Conservation (phyloP, 2,797 vertebrate genomes). For the Enteromius mattozi region DNA sequence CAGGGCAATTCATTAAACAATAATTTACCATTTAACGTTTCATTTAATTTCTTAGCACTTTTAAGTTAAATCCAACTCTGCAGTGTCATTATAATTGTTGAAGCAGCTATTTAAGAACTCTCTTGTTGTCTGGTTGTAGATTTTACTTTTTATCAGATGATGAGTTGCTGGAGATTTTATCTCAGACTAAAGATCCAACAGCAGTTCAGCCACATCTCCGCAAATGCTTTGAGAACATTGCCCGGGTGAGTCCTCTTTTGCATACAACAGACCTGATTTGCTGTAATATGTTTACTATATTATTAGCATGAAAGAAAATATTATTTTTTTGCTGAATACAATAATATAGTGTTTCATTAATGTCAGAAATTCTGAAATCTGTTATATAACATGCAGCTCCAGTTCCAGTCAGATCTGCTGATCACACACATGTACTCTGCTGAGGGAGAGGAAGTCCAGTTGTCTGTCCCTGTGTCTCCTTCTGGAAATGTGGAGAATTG, state of each 20-base stretch:
- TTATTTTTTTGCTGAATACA: background rate
- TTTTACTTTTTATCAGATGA: conserved; percentile 96
- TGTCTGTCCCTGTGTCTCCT: conserved; percentile 79
- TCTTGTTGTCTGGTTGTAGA: conserved; percentile 72
- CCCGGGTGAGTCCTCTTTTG: conserved; percentile 73
- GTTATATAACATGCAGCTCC: conserved; percentile 76
- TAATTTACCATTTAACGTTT: background rate
- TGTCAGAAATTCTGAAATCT: background rate
- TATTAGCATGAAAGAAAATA: background rate
- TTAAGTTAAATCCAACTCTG: background rate
- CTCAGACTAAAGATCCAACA: conserved; percentile 90
- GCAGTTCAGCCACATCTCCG: conserved; percentile 90
- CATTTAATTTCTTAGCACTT: background rate
- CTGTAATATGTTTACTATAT: background rate
- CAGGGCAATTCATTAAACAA: background rate
- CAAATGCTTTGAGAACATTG: conserved; percentile 94
- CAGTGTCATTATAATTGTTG: background rate
- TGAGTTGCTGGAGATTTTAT: conserved; percentile 91
- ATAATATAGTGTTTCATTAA: background rate
- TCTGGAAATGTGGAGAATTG: conserved; percentile 89
- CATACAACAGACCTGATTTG: background rate
- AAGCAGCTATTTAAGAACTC: background rate
- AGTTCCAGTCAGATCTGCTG: conserved; percentile 87
- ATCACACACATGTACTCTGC: conserved; percentile 94
- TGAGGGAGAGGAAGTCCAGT: conserved; percentile 88